phyloP scores from a whole-genome alignment of 2,797 vertebrate genomes.

The Arremon brunneinucha region DNA sequence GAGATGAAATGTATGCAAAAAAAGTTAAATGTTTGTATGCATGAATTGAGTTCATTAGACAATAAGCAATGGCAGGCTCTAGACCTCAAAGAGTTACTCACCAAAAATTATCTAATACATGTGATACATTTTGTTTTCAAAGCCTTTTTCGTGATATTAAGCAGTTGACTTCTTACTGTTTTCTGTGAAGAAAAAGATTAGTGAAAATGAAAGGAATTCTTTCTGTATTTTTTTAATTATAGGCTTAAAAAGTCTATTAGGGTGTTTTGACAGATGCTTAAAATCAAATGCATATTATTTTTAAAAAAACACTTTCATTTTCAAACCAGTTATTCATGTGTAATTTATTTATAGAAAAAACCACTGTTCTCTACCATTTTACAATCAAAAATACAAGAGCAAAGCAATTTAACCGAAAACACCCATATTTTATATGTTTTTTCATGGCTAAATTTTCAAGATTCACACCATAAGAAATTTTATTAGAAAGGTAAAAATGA shows the following conservation, averaged over 20 bases:
- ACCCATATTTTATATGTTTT: neutral
- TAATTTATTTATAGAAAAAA: neutral
- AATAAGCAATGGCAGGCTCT: neutral
- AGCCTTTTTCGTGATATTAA: neutral
- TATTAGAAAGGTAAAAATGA: neutral
- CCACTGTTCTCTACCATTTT: neutral
- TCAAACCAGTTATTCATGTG: neutral
- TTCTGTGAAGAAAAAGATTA: neutral
- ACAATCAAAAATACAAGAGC: neutral
- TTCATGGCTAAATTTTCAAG: neutral
- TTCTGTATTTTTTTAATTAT: neutral
- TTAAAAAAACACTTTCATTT: neutral
- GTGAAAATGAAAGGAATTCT: neutral
- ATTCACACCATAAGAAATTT: neutral
- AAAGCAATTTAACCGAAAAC: neutral
- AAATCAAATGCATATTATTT: neutral
- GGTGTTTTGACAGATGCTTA: neutral
- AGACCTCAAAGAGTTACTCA: neutral
- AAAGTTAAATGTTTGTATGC: neutral
- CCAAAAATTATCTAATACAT: neutral
- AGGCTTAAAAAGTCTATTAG: neutral
- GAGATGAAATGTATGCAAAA: neutral
- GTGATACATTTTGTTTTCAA: neutral
- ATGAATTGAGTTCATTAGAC: neutral
- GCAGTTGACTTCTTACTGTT: neutral